These are phyloP conservation scores for Strix aluco DNA, from an alignment of 2,113 vertebrate genomes.

Conservation along the genomic window DNA sequence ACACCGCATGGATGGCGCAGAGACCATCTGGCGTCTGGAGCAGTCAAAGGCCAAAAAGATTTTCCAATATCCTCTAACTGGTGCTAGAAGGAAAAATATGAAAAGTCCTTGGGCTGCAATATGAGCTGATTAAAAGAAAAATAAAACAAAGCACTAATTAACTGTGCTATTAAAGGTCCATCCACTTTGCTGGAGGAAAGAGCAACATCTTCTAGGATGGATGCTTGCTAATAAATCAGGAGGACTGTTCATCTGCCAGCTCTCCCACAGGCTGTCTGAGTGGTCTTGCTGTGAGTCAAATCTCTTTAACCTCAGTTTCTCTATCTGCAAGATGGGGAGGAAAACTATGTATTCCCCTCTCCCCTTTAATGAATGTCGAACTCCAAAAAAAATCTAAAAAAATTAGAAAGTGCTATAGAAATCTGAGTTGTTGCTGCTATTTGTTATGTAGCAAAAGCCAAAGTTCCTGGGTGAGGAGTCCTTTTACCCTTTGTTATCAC, in stretches of 20 bases:
- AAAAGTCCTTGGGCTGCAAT: neutral
- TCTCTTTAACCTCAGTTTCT: neutral
- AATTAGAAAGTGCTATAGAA: neutral
- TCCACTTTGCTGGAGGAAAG: neutral
- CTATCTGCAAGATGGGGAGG: neutral
- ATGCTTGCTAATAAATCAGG: conserved; percentile 37
- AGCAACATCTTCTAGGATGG: conserved; percentile 9
- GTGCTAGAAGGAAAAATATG: neutral
- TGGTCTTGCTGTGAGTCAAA: neutral
- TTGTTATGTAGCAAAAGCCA: neutral
- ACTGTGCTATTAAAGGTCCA: neutral
- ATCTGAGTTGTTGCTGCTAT: neutral
- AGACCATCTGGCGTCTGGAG: neutral
- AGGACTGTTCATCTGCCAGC: conserved; percentile 48
- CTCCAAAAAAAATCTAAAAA: neutral
- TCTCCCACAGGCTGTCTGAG: conserved; percentile 33
- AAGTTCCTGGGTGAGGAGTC: neutral
- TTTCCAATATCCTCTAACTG: neutral
- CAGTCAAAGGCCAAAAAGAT: neutral
- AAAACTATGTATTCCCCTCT: neutral
- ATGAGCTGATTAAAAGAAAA: neutral
- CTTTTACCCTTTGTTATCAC: neutral
- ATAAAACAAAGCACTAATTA: neutral
- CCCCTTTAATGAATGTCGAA: neutral
- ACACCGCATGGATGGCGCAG: fast-evolving